phyloP scores from a whole-genome alignment of 2,113 vertebrate genomes.

The Onychostoma macrolepis region DNA sequence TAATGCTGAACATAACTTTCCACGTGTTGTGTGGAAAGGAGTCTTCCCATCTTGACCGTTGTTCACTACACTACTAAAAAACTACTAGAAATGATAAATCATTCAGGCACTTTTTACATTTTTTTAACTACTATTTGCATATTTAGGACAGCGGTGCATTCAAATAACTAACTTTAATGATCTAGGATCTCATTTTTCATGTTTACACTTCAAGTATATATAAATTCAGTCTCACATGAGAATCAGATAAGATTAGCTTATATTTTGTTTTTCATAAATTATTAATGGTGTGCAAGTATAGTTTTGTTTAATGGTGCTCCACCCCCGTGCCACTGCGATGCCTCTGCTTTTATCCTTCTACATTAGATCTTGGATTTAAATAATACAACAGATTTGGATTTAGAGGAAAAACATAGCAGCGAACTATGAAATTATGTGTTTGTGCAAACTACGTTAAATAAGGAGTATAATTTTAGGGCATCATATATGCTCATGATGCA shows the following conservation, averaged over 20 bases:
- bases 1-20: too few relatives aligned
- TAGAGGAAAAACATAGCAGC: background rate
- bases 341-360: background rate
- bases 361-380: background rate
- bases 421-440: background rate
- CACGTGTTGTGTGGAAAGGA: too few relatives aligned
- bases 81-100: too few relatives aligned
- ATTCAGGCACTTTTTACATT: too few relatives aligned
- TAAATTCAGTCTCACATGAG: background rate
- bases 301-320: background rate
- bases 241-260: background rate
- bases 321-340: background rate
- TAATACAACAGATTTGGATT: background rate
- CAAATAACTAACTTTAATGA: background rate
- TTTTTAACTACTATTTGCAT: too few relatives aligned
- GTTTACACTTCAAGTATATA: background rate
- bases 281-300: background rate
- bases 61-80: too few relatives aligned
- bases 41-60: too few relatives aligned
- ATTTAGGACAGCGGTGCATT: background rate
- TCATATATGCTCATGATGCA: background rate
- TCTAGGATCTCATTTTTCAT: conserved; percentile 1
- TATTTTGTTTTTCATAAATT: background rate
- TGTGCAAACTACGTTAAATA: background rate
- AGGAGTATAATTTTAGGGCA: background rate